Evolutionary conservation across 2,797 vertebrate genomes (phyloP).

Genomic region (Rallus crepitans): DNA sequence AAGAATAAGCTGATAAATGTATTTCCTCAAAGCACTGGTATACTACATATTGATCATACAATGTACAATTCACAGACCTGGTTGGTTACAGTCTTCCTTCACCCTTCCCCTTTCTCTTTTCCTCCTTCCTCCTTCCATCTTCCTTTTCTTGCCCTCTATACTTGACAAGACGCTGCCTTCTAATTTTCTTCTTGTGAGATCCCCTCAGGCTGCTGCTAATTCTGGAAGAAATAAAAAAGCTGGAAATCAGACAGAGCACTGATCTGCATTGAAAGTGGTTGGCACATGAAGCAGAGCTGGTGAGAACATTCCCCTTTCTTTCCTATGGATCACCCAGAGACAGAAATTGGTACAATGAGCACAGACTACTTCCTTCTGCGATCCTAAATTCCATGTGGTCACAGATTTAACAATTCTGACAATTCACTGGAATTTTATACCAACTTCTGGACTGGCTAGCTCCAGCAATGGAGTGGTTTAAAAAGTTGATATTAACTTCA

Average conservation of each 20-base stretch:
- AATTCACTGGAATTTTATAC: background rate
- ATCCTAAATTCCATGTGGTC: background rate
- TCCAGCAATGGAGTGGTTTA: background rate
- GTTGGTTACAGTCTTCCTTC: background rate
- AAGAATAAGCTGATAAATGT: background rate
- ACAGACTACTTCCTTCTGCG: background rate
- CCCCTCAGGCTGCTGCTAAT: background rate
- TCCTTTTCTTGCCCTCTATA: background rate
- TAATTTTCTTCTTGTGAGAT: background rate
- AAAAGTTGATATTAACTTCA: background rate
- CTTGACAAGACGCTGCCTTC: background rate
- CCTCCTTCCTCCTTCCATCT: background rate
- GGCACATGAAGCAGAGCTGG: background rate
- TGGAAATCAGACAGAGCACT: background rate
- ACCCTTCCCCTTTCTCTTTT: background rate
- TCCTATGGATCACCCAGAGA: background rate
- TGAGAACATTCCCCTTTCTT: background rate
- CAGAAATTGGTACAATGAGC: background rate
- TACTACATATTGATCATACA: background rate
- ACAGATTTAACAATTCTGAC: background rate
- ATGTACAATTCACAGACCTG: background rate
- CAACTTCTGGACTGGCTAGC: background rate
- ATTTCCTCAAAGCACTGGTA: background rate
- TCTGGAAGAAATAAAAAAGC: background rate
- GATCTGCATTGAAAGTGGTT: rapidly evolving